Evolutionary conservation across 2,797 vertebrate genomes (phyloP).

Genomic region (Periparus ater): DNA sequence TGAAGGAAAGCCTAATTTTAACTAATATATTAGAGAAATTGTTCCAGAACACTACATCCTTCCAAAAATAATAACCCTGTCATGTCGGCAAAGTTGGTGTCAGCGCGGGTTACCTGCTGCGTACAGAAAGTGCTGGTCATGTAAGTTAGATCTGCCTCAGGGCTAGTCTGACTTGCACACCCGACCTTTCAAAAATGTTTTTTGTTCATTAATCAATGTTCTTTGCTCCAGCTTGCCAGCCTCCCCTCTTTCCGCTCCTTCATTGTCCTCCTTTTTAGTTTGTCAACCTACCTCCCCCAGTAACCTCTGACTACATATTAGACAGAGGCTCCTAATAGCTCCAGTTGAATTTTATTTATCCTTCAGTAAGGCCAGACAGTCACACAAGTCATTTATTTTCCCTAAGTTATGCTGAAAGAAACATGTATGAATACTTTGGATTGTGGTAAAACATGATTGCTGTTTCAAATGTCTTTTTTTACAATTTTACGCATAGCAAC

Average conservation of each 20-base stretch:
- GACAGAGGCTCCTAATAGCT: conserved; percentile 13
- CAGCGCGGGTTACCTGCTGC: conserved; percentile 75
- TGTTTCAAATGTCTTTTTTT: background rate
- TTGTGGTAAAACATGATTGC: background rate
- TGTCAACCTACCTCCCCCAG: background rate
- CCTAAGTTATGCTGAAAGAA: background rate
- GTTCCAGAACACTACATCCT: conserved; percentile 73
- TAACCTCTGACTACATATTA: background rate
- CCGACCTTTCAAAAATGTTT: conserved; percentile 75
- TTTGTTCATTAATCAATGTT: conserved; percentile 78
- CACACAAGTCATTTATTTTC: background rate
- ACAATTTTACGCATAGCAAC: background rate
- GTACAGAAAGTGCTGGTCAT: conserved; percentile 65
- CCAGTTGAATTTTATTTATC: conserved; percentile 15
- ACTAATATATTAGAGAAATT: conserved; percentile 73
- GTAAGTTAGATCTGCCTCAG: conserved; percentile 70
- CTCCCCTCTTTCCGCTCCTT: conserved; percentile 62
- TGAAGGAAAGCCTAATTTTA: conserved; percentile 70
- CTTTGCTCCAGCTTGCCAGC: conserved; percentile 64
- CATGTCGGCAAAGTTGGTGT: conserved; percentile 73
- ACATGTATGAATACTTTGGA: background rate
- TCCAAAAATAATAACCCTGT: conserved; percentile 77
- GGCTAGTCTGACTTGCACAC: conserved; percentile 67
- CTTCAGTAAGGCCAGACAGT: background rate
- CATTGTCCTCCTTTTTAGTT: conserved; percentile 55